A percentile compares a stretch with the other conserved stretches of the same genome.
Evolutionary conservation across 2,113 vertebrate genomes (phyloP).

Genomic region (Tetrao urogallus): DNA sequence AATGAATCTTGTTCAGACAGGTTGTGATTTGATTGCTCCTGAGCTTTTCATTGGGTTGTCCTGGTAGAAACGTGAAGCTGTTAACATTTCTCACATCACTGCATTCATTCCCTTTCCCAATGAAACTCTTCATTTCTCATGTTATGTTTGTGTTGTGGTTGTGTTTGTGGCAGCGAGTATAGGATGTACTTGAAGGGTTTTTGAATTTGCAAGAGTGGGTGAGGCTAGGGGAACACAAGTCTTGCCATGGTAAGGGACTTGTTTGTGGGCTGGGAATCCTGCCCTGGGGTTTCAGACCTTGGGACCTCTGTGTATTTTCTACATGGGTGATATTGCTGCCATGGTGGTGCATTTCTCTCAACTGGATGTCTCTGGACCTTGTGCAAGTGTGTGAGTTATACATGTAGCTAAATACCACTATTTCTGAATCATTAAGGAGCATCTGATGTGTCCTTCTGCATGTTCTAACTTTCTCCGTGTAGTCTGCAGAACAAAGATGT

Average conservation of each 20-base stretch:
- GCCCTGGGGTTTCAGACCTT: not conserved
- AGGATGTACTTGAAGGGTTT: not conserved
- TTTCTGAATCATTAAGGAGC: not conserved
- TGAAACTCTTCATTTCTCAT: not conserved
- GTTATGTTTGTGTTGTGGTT: rapidly evolving
- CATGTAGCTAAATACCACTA: not conserved
- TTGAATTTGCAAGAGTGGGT: not conserved
- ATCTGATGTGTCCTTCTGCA: not conserved
- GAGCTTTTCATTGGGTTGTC: rapidly evolving
- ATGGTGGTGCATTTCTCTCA: not conserved
- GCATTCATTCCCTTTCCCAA: not conserved
- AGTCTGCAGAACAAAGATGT: not conserved
- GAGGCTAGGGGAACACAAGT: not conserved
- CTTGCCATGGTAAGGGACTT: rapidly evolving
- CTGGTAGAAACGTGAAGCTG: not conserved
- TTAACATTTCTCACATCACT: rapidly evolving
- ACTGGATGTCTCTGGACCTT: not conserved
- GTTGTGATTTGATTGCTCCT: not conserved
- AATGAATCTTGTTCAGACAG: not conserved
- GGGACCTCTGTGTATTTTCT: not conserved
- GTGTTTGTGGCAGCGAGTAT: not conserved
- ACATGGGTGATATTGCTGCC: rapidly evolving
- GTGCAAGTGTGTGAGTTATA: not conserved
- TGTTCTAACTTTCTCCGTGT: not conserved
- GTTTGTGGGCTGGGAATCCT: rapidly evolving